A percentile compares a stretch with the other conserved stretches of the same genome.
Evolutionary conservation across 2,888 invertebrate genomes (phyloP).

Genomic region (Mythimna albipuncta): DNA sequence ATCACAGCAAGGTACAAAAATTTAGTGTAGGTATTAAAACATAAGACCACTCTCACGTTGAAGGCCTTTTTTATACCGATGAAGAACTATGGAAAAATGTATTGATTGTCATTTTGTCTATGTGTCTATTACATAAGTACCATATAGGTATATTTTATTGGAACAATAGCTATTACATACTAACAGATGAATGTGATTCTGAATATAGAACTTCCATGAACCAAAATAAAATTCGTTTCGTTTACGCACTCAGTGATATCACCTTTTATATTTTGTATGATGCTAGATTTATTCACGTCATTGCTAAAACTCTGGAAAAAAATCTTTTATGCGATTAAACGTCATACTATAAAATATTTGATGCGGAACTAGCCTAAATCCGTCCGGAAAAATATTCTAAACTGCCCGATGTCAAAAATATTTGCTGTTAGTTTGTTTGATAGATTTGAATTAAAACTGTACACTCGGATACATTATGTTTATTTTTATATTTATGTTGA

Average conservation of each 20-base stretch:
- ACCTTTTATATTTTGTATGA: neutral
- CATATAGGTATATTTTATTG: neutral
- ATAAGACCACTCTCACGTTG: neutral
- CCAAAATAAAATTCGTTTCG: neutral
- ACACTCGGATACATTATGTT: neutral
- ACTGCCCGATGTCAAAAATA: conserved; percentile 4
- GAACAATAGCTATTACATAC: neutral
- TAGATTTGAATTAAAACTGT: neutral
- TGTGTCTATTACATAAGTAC: neutral
- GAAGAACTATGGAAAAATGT: neutral
- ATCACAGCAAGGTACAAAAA: neutral
- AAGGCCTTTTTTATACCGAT: neutral
- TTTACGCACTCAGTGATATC: neutral
- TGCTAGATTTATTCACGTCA: conserved; percentile 2
- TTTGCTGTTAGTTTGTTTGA: neutral
- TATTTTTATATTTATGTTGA: conserved; percentile 3
- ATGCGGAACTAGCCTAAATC: conserved; percentile 9
- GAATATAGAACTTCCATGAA: neutral
- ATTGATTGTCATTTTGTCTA: neutral
- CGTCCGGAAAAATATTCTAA: conserved; percentile 18
- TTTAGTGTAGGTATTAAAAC: neutral
- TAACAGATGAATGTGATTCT: neutral
- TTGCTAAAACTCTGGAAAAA: conserved; percentile 23
- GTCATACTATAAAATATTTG: conserved; percentile 25
- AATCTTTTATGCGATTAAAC: conserved; percentile 15